Percentiles rank a stretch among this genome's conserved stretches.
Conservation (phyloP, 2,113 vertebrate genomes). For the Physeter macrocephalus region DNA sequence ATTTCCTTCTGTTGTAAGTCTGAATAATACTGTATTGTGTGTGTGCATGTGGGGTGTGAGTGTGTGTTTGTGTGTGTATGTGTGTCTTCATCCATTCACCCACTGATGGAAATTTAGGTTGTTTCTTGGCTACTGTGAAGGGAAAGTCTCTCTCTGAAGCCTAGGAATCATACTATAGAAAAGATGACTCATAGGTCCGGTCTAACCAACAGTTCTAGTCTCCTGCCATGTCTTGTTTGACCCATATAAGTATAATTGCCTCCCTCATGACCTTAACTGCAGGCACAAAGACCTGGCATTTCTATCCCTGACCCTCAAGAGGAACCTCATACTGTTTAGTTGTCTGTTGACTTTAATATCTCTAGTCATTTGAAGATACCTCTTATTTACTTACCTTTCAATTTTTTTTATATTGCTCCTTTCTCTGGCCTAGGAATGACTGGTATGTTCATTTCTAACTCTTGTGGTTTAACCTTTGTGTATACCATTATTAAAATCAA, state of each 20-base stretch:
- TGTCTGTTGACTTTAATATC: neutral
- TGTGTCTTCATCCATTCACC: neutral
- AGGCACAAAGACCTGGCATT: neutral
- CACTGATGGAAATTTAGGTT: neutral
- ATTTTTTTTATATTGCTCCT: neutral
- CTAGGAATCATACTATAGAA: neutral
- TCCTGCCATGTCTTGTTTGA: neutral
- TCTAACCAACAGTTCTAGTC: neutral
- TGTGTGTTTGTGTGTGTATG: neutral
- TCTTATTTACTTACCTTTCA: slow-evolving; percentile 23
- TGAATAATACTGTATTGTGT: neutral
- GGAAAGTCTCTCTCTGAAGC: neutral
- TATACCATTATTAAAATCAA: slow-evolving; percentile 47
- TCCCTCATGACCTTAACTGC: neutral
- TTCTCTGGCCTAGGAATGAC: slow-evolving; percentile 41
- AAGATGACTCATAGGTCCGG: neutral
- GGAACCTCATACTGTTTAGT: neutral
- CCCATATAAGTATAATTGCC: neutral
- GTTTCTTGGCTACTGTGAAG: neutral
- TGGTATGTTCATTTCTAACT: slow-evolving; percentile 44
- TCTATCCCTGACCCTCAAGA: neutral
- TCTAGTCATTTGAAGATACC: neutral
- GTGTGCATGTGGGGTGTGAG: neutral
- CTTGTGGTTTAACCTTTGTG: slow-evolving; percentile 51
- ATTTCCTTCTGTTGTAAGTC: neutral